phyloP scores from a whole-genome alignment of 92 coral and sea anemone genomes.

The Epizoanthus ramosus region DNA sequence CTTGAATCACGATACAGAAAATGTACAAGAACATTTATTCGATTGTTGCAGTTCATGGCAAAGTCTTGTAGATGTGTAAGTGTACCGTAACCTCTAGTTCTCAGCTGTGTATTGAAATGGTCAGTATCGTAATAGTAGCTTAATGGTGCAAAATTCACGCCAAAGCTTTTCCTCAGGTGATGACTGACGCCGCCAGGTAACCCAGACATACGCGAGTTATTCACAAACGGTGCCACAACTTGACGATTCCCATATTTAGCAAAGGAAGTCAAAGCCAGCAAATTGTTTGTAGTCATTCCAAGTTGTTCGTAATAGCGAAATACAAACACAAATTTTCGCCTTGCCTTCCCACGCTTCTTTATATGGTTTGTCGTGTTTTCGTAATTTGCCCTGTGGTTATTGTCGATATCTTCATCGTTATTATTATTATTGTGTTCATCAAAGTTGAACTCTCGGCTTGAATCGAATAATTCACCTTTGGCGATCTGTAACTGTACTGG shows the following conservation, averaged over 20 bases:
- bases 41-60: constrained; percentile 73
- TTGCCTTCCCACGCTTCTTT: constrained; percentile 42
- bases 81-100: constrained; percentile 78
- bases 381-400: not conserved
- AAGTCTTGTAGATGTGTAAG: constrained; percentile 74
- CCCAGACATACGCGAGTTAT: constrained; percentile 97
- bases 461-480: constrained; percentile 17
- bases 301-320: constrained; percentile 98
- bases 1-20: constrained; percentile 73
- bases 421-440: constrained; percentile 33
- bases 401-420: constrained; percentile 3
- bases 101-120: constrained; percentile 66
- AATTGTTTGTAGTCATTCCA: constrained; percentile 92
- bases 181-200: constrained; percentile 87
- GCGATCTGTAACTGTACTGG: constrained; percentile 23
- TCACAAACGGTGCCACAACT: constrained; percentile 94
- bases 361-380: constrained; percentile 5
- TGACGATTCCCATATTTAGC: constrained; percentile 80
- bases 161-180: constrained; percentile 59
- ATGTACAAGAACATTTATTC: constrained; percentile 87
- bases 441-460: not conserved
- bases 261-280: constrained; percentile 85
- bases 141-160: constrained; percentile 67
- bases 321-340: constrained; percentile 81
- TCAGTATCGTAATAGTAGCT: constrained; percentile 74